These are phyloP conservation scores for Rhynchonycteris naso DNA, from an alignment of 2,797 vertebrate species.

Conservation along the genomic window DNA sequence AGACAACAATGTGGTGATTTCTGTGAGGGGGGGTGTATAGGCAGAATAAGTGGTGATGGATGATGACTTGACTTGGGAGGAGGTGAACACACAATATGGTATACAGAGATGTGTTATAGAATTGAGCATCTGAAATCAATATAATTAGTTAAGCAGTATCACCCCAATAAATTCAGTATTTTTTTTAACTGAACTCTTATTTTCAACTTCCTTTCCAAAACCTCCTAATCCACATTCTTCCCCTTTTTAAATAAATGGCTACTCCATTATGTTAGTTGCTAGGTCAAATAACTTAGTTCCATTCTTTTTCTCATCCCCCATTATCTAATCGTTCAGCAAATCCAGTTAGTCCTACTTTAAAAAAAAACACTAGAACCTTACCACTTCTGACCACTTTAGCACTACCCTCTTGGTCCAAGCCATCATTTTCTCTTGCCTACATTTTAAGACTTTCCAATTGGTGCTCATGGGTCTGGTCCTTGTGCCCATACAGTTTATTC, in stretches of 20 bases:
- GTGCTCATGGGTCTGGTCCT: neutral
- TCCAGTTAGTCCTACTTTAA: slow-evolving; percentile 10
- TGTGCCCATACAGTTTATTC: neutral
- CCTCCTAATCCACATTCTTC: neutral
- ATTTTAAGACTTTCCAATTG: neutral
- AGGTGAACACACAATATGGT: too few species aligned
- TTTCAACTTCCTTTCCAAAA: slow-evolving; percentile 17
- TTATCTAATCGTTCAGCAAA: slow-evolving; percentile 9
- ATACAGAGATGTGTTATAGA: too few species aligned
- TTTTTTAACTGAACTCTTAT: neutral
- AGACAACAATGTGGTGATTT: too few species aligned
- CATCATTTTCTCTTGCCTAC: slow-evolving; percentile 8
- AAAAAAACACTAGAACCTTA: neutral
- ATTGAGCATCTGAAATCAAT: too few species aligned
- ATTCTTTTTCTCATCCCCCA: neutral
- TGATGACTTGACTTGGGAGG: too few species aligned
- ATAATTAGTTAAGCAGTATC: too few species aligned
- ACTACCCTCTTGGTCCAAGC: neutral
- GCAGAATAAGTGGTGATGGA: too few species aligned
- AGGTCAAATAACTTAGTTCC: neutral
- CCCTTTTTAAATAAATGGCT: slow-evolving; percentile 10
- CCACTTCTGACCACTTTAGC: neutral
- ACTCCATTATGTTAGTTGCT: neutral
- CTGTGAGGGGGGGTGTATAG: too few species aligned
- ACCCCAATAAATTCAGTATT: too few species aligned